Conservation (phyloP, 2,797 vertebrate species). For the Corythornis leucogaster region DNA sequence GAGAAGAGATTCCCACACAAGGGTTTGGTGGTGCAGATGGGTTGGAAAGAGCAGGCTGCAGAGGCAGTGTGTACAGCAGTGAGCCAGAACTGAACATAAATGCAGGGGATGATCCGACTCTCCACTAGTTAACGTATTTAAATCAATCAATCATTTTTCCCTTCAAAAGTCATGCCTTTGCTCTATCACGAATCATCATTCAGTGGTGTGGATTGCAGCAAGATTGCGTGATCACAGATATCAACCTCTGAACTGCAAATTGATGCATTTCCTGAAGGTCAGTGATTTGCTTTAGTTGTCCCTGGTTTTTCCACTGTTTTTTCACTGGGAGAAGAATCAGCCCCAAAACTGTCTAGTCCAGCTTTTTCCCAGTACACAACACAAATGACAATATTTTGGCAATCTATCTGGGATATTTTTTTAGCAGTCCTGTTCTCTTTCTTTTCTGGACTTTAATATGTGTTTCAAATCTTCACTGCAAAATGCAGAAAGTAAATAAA, state of each 20-base stretch:
- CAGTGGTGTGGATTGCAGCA: background rate
- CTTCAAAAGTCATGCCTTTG: background rate
- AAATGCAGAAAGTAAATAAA: constrained; percentile 34
- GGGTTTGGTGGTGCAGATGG: background rate
- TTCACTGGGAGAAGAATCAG: background rate
- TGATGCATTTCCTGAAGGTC: background rate
- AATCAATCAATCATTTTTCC: background rate
- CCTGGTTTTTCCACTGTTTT: accelerated
- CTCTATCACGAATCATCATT: background rate
- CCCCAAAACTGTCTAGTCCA: background rate
- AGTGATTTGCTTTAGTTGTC: background rate
- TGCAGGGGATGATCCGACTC: background rate
- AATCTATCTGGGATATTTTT: background rate
- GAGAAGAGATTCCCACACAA: background rate
- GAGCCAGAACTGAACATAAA: background rate
- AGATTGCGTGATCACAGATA: background rate
- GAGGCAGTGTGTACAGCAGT: background rate
- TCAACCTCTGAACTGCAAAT: background rate
- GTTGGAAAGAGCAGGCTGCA: background rate
- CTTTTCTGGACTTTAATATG: background rate
- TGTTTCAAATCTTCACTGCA: background rate
- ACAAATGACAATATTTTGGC: constrained; percentile 39
- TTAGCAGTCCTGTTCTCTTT: background rate
- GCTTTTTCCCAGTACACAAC: constrained; percentile 26
- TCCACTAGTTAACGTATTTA: background rate